Percentiles rank a stretch among this genome's conserved stretches.
phyloP scores from a whole-genome alignment of 2,113 vertebrate genomes.

The Barbus barbus region DNA sequence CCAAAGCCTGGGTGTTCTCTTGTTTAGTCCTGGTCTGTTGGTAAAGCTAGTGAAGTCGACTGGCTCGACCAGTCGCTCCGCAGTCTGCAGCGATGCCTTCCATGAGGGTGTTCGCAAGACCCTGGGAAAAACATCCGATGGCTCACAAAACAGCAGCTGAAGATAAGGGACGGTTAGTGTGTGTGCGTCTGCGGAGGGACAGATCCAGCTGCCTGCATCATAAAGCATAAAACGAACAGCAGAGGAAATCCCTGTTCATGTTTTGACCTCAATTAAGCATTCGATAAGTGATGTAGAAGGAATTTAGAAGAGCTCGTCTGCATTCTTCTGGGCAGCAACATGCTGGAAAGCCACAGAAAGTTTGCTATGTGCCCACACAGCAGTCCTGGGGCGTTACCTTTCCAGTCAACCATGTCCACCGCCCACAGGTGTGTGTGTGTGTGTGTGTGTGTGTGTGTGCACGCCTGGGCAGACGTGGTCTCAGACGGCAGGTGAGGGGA shows the following conservation, averaged over 20 bases:
- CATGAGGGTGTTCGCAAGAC: constrained; percentile 54
- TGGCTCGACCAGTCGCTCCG: constrained; percentile 64
- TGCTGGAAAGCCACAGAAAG: background rate
- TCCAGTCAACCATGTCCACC: constrained; percentile 28
- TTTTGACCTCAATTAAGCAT: constrained; percentile 19
- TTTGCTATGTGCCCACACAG: background rate
- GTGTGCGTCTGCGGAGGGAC: constrained; percentile 27
- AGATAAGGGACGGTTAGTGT: constrained; percentile 63
- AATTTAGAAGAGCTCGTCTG: background rate
- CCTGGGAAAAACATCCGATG: constrained; percentile 76
- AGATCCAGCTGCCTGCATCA: background rate
- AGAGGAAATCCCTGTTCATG: constrained; percentile 20
- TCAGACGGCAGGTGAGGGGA: constrained; percentile 16
- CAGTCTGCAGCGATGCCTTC: constrained; percentile 37
- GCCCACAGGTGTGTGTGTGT: constrained; percentile 19
- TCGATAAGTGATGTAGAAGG: background rate
- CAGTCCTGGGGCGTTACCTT: constrained; percentile 19
- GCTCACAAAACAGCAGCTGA: constrained; percentile 68
- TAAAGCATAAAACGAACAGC: background rate
- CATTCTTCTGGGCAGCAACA: background rate
- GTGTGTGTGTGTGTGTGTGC: constrained; percentile 1
- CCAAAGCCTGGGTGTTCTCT: constrained; percentile 59
- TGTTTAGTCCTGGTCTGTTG: constrained; percentile 69
- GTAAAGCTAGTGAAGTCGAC: constrained; percentile 63
- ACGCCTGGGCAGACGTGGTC: background rate